Percentiles rank a stretch among this genome's conserved stretches.
Evolutionary conservation across 2,888 invertebrate species (phyloP).

Genomic region (Coelopa pilipes): DNA sequence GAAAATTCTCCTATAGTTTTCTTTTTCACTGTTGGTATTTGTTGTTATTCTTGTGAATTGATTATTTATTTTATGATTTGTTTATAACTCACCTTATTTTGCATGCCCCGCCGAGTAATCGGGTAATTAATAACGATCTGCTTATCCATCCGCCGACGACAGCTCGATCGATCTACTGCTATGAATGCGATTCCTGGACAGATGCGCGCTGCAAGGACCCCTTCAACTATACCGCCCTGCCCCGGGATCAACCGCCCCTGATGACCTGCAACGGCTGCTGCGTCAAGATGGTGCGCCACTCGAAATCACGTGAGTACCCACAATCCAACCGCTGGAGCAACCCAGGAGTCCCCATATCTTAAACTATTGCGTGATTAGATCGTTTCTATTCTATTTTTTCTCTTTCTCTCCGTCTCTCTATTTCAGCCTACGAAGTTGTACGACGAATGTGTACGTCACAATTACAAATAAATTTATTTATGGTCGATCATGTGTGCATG

Average conservation of each 20-base stretch:
- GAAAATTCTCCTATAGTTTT: constrained; percentile 3
- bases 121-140: background rate
- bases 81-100: constrained; percentile 10
- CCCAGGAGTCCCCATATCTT: no score
- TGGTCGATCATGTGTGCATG: constrained; percentile 99
- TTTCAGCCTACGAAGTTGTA: constrained; percentile 89
- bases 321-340: background rate
- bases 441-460: constrained; percentile 92
- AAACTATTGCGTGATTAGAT: background rate
- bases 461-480: constrained; percentile 94
- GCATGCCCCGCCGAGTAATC: background rate
- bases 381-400: background rate
- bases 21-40: constrained; percentile 7
- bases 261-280: constrained; percentile 93
- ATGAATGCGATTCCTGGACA: constrained; percentile 94
- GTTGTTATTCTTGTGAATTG: constrained; percentile 30
- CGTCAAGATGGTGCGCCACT: constrained; percentile 94
- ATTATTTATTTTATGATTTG: constrained; percentile 25
- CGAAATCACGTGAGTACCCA: constrained; percentile 82
- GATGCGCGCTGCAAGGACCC: constrained; percentile 90
- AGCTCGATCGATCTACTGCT: constrained; percentile 92
- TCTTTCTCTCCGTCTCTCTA: constrained; percentile 26
- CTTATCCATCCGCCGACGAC: constrained; percentile 44
- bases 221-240: constrained; percentile 90
- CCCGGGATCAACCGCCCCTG: constrained; percentile 86